Conservation (phyloP, 2,888 invertebrate species). For the Amorpha juglandis region DNA sequence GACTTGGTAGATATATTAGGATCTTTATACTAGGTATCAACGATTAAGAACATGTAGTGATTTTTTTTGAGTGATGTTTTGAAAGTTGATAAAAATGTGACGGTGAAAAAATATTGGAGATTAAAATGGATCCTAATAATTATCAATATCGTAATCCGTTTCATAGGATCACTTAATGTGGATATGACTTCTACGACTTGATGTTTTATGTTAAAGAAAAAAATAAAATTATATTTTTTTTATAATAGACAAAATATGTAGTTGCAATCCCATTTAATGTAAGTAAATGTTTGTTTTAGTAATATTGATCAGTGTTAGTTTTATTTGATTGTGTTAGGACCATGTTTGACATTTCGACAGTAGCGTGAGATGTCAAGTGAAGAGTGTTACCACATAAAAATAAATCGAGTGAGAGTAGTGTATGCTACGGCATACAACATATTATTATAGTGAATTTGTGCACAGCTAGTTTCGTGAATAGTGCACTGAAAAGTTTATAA, state of each 20-base stretch:
- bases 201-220: background rate
- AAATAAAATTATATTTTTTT: too few species aligned
- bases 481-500: background rate
- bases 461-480: background rate
- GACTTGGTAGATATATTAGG: background rate
- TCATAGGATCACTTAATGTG: background rate
- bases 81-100: too few species aligned
- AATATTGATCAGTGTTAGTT: slow-evolving; percentile 8
- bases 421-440: background rate
- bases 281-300: background rate
- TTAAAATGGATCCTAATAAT: too few species aligned
- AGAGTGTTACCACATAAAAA: slow-evolving; percentile 34
- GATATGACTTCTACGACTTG: background rate
- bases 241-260: background rate
- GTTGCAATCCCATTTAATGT: slow-evolving; percentile 23
- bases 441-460: slow-evolving; percentile 2
- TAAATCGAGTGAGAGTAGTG: slow-evolving; percentile 13
- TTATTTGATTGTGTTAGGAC: slow-evolving; percentile 30
- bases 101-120: too few species aligned
- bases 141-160: too few species aligned
- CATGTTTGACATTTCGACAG: slow-evolving; percentile 26
- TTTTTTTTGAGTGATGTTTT: background rate
- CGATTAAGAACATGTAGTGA: background rate
- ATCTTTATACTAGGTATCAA: background rate
- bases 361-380: slow-evolving; percentile 31